Evolutionary conservation across 2,888 invertebrate genomes (phyloP), one percentile per base, ranked within the genome.

Genomic region (Megaustenia siamemsis): DNA sequence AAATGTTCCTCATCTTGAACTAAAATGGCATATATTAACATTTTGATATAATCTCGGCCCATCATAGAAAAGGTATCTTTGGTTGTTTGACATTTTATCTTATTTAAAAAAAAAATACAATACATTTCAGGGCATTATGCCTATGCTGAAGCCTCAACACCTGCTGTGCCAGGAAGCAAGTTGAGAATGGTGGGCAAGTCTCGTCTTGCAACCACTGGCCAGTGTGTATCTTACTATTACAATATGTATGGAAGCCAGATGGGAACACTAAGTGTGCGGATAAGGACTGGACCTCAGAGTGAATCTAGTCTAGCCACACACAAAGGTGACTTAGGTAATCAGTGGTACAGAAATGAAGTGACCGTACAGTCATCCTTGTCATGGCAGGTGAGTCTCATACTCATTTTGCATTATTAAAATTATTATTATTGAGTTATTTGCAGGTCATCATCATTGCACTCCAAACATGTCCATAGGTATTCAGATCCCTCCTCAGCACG

Each of bases 91-190:
- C 24, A 2, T 40, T 28, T 43, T 45, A 45, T 43, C 12, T 5
- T 45, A 1, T 63, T 10, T 32, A 28, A 63, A 63, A n/a, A n/a
- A n/a, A n/a, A n/a, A n/a, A n/a, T n/a, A n/a, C n/a, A n/a, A n/a
- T n/a, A n/a, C n/a, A 56, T 56, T 71, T 24, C 77, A 86, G 93
- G 93, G 8, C 90, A 89, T 86, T 93, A 92, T 81, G 85, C 92
- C 28, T 92, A 91, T 86, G 90, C 90, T 63, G 93, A 92, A 84
- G 88, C 91, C 18, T 90, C 95, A 8, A 95, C 95, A 87, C 95
- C 96, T 0, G 92, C 95, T 77, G 89, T 94, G 86, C 95, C 95
- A 0, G 95, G 95, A 1, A 95, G 96, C 89, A 93, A 93, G 69
- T 95, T 96, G 0, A 92, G 95, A 86, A 93, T 96, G 12, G 68